Evolutionary conservation across 1,140 invertebrate species (phyloP), one percentile per base, ranked within the genome.

Genomic region (Hypsibius dujardini): DNA sequence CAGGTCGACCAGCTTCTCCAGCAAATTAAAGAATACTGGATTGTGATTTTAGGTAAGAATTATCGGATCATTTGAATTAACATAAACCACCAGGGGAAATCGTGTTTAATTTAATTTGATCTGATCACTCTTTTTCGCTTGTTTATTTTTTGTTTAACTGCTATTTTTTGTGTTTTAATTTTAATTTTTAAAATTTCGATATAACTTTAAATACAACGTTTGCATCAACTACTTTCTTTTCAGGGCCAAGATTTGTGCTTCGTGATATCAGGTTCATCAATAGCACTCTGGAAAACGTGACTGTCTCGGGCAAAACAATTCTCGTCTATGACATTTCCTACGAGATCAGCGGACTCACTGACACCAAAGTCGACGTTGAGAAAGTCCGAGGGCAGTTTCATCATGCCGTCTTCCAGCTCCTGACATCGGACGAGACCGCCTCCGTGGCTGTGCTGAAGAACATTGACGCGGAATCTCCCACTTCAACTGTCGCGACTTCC

Each of bases 281-380:
- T 56, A 56, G 50, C n/a, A 56, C 50, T 7, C 50, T 56, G 50
- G 7, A 56, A n/a, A 56, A 56, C n/a, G n/a, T 56, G 50, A 56
- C 50, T 7, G 50, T 56, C 7, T 56, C 50, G 50, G 50, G 50
- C 7, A n/a, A 7, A n/a, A n/a, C n/a, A n/a, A 56, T n/a, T 7
- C 50, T 56, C 7, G 50, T 56, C 50, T 56, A 56, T 56, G 50
- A 56, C n/a, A 56, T 56, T 56, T 7, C 50, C 50, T 56, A 56
- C 50, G 50, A 56, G 50, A 56, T 56, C 7, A 56, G 50, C 50
- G 50, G 50, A 7, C n/a, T 56, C 7, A 56, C 50, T 56, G 50
- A 56, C 50, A n/a, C 50, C 50, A 56, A 56, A n/a, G 50, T 56
- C 50, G 7, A 56, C n/a, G 50, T 56, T n/a, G 50, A 56, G 50